Percentiles rank a stretch among this genome's conserved stretches.
Conservation (phyloP, 2,113 vertebrate species). For the Siniperca knerii region DNA sequence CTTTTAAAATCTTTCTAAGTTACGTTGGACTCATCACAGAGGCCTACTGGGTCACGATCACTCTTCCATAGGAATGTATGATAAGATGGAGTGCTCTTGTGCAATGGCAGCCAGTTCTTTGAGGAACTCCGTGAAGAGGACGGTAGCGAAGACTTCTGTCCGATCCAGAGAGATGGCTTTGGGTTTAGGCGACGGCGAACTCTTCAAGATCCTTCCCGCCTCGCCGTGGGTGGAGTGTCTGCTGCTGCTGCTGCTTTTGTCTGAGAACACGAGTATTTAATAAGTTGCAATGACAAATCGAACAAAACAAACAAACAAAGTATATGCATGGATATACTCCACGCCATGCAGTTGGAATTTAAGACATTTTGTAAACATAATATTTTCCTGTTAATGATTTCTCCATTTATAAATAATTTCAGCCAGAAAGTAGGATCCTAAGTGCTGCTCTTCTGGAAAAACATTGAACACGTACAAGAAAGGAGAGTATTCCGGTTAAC, state of each 20-base stretch:
- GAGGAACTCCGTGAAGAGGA: constrained; percentile 96
- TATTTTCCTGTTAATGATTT: constrained; percentile 7
- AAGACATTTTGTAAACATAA: constrained; percentile 18
- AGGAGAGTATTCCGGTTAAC: neutral
- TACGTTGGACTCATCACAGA: constrained; percentile 22
- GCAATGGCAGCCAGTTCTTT: constrained; percentile 97
- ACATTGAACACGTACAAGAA: constrained; percentile 12
- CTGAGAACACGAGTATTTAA: constrained; percentile 56
- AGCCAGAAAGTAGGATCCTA: neutral
- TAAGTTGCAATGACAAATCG: neutral
- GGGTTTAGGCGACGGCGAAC: constrained; percentile 80
- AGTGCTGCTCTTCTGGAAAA: constrained; percentile 2
- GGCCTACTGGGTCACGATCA: constrained; percentile 60
- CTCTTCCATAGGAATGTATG: constrained; percentile 89
- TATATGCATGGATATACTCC: neutral
- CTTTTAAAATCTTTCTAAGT: constrained; percentile 30
- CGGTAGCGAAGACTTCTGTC: constrained; percentile 91
- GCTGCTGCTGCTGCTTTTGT: constrained; percentile 54
- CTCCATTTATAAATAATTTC: constrained; percentile 27
- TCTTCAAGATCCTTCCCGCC: constrained; percentile 76
- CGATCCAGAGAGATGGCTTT: constrained; percentile 84
- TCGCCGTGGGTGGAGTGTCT: constrained; percentile 76
- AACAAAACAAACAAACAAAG: neutral
- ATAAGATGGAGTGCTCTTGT: constrained; percentile 95
- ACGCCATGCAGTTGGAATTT: neutral